Evolutionary conservation across 2,888 invertebrate genomes (phyloP), one percentile per base, ranked within the genome.

Genomic region (Philopedon plagiatum): DNA sequence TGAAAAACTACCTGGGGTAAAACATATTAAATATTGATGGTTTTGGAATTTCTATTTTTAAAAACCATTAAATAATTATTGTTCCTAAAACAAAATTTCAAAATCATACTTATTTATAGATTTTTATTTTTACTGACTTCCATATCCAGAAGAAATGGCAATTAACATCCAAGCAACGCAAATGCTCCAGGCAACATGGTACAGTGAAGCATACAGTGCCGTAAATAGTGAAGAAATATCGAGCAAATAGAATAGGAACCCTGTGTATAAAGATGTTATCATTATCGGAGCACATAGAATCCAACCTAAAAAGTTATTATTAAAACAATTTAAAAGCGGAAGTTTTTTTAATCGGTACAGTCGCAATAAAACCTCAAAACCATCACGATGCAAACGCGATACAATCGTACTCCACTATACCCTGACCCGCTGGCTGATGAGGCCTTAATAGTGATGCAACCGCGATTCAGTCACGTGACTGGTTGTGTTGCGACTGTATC

Each of bases 101-200:
- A 23, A 23, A 26, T 29, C 8, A 26, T 51, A 49, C 21, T 26
- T 34, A 5, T 34, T 2, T 11, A 34, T 34, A n/a, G n/a, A n/a
- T 34, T 9, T 34, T n/a, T n/a, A 39, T 15, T 7, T 7, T 9
- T 78, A 76, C 78, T 78, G 78, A 84, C 84, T 77, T 72, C 83
- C 83, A 70, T 83, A 79, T 26, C 84, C 84, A 61, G 80, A 81
- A 0, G 83, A 82, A 32, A 82, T 79, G 2, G 81, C 82, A 23
- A 84, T 76, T 29, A 84, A 78, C 58, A 83, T 80, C 82, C 82
- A 82, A 26, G 81, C 77, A 23, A 83, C 81, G 13, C 80, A 81
- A 21, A 80, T 60, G 64, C 82, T 81, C 83, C 83, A 84, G 1
- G 78, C 75, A 15, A 81, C 78, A 68, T 83, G 83, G 60, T 83